Evolutionary conservation across 2,797 vertebrate species (phyloP).

Genomic region (Tinamus major): DNA sequence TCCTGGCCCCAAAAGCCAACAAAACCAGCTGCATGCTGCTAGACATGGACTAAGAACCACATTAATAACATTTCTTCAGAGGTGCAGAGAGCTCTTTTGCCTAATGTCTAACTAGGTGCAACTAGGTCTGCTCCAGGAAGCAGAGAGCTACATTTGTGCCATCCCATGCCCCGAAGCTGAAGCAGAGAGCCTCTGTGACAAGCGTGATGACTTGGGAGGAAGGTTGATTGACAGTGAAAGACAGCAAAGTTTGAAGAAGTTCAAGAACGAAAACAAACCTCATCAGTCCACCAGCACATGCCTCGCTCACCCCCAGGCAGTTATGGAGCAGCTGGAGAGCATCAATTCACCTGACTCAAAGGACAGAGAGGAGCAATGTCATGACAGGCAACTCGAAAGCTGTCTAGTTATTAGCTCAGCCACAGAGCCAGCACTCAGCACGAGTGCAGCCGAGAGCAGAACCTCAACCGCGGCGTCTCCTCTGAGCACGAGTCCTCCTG

Average conservation of each 20-base stretch:
- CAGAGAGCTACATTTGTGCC: rapidly evolving
- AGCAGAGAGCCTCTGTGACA: not conserved
- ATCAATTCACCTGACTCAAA: not conserved
- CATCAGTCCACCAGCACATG: not conserved
- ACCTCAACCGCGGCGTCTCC: not conserved
- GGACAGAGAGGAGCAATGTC: not conserved
- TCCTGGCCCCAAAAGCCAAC: not conserved
- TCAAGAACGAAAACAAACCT: not conserved
- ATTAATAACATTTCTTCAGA: rapidly evolving
- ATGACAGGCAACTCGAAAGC: not conserved
- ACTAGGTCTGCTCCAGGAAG: not conserved
- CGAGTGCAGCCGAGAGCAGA: not conserved
- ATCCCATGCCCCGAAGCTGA: rapidly evolving
- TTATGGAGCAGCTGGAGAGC: not conserved
- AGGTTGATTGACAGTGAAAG: not conserved
- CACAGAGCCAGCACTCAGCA: rapidly evolving
- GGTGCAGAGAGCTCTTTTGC: not conserved
- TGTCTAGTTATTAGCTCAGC: not conserved
- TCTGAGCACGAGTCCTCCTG: not conserved
- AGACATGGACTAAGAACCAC: not conserved
- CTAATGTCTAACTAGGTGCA: too few relatives aligned
- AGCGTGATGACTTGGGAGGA: not conserved
- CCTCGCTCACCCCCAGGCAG: not conserved
- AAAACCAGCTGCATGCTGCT: rapidly evolving
- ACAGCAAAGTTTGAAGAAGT: not conserved